Evolutionary conservation across 2,113 vertebrate species (phyloP).

Genomic region (Brachypteracias leptosomus): DNA sequence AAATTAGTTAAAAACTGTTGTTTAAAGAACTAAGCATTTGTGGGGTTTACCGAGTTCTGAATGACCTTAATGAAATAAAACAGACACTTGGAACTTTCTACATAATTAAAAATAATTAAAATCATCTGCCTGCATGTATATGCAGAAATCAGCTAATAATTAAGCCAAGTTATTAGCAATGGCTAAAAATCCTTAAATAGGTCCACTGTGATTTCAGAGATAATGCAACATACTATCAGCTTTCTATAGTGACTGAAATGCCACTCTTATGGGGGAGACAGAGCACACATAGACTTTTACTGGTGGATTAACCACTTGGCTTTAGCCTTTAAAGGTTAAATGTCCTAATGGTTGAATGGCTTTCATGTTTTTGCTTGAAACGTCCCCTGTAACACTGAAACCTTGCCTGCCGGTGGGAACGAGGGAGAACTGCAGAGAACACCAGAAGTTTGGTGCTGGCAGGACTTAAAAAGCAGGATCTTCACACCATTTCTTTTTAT

Average conservation of each 20-base stretch:
- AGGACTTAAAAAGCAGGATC: not conserved
- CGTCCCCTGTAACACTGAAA: not conserved
- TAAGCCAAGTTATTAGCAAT: not conserved
- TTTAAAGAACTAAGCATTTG: not conserved
- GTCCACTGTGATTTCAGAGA: not conserved
- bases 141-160: not conserved
- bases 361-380: not conserved
- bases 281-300: not conserved
- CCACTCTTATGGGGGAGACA: not conserved
- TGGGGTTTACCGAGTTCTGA: not conserved
- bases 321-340: not conserved
- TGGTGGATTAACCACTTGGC: not conserved
- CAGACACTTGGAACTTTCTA: not conserved
- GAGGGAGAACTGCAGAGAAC: not conserved
- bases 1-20: constrained; percentile 34
- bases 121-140: not conserved
- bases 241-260: not conserved
- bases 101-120: constrained; percentile 32
- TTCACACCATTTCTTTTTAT: not conserved
- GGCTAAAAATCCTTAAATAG: not conserved
- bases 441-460: not conserved
- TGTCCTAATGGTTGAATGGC: not conserved
- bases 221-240: not conserved
- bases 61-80: not conserved
- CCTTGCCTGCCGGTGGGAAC: not conserved